Percentiles rank a stretch among this genome's conserved stretches.
Conservation (phyloP, 2,888 invertebrate species). For the Amphimallon solstitiale region DNA sequence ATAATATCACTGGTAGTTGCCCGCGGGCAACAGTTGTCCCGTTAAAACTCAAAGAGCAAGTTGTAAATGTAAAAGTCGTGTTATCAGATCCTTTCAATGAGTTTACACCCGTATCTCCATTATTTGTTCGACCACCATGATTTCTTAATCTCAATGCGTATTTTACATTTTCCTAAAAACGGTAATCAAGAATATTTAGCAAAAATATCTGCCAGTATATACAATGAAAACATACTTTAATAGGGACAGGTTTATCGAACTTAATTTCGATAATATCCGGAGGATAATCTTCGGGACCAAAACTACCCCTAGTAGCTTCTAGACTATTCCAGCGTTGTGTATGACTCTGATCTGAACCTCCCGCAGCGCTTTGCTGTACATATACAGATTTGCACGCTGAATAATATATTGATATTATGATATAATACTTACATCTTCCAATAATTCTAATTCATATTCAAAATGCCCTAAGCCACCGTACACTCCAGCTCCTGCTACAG, state of each 20-base stretch:
- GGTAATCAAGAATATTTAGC: constrained; percentile 22
- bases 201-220: background rate
- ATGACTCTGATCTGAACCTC: constrained; percentile 67
- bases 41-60: constrained; percentile 93
- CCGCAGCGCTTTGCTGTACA: constrained; percentile 64
- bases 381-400: constrained; percentile 4
- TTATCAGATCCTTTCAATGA: constrained; percentile 93
- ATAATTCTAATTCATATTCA: constrained; percentile 89
- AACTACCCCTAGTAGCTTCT: constrained; percentile 84
- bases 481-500: constrained; percentile 88
- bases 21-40: constrained; percentile 96
- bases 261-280: constrained; percentile 91
- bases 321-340: constrained; percentile 89
- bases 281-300: constrained; percentile 84
- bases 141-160: constrained; percentile 91
- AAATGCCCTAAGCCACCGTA: constrained; percentile 91
- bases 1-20: constrained; percentile 92
- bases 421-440: constrained; percentile 74
- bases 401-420: background rate
- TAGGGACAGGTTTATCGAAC: constrained; percentile 86
- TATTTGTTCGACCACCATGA: constrained; percentile 91
- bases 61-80: constrained; percentile 87
- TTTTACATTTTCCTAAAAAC: constrained; percentile 79
- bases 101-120: constrained; percentile 92
- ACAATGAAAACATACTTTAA: constrained; percentile 71